Evolutionary conservation across 2,797 vertebrate species (phyloP), one percentile per base, ranked within the genome.

Genomic region (Chaenodraco wilsoni): DNA sequence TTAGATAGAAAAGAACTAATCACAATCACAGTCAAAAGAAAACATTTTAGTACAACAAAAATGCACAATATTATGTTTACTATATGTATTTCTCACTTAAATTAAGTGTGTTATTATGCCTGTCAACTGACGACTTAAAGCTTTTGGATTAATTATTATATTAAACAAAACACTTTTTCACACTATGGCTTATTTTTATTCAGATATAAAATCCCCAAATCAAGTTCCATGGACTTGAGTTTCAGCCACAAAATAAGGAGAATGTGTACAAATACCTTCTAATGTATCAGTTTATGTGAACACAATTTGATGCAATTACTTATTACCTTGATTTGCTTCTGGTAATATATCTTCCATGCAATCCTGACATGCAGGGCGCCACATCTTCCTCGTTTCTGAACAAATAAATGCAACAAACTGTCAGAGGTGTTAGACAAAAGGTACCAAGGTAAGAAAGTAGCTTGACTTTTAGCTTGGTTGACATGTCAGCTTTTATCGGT

Each of bases 271-370:
- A 57, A 58, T 13, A 49, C 5, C 8, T 7, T 37, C 2, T 23
- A 1, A 11, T 43, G 0, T 15, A 19, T 19, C 13, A 4, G 8
- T 65, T 56, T 0, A 12, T 33, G 12, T 23, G 2, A 46, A 10
- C 27, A 17, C 31, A 43, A 16, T 10, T 17, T 2, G 0, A 15
- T 69, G n/a, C 5, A 11, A 65, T 31, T 6, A 13, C 3, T 21
- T 1, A 2, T 71, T 74, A 93, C 91, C 86, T 87, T 79, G 13
- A 81, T 43, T 56, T 85, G 69, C 69, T 91, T 31, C 13, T 92
- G 66, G 57, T 88, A 59, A 75, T 89, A 84, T 46, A 89, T 91
- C 52, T 72, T 83, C 92, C 91, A 91, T 0, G 90, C 90, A 2
- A 92, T 92, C 58, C 57, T 21, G 57, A 90, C 88, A n/a, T 93